Conservation (phyloP, 2,888 invertebrate species). For the Pilophorus perplexus region DNA sequence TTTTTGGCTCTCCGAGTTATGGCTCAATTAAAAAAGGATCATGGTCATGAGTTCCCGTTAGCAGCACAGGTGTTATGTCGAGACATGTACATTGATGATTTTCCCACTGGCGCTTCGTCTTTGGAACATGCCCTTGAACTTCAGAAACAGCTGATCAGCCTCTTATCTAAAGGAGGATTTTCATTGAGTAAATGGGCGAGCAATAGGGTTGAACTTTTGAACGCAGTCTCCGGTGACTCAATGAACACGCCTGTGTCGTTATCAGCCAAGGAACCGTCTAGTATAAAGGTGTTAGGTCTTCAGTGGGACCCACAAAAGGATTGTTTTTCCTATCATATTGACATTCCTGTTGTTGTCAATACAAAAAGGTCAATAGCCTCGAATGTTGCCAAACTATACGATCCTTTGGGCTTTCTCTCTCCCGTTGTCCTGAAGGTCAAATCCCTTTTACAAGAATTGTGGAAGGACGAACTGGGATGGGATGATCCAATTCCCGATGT, state of each 20-base stretch:
- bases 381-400: conserved; percentile 18
- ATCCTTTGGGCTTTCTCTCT: conserved; percentile 21
- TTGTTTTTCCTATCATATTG: conserved; percentile 17
- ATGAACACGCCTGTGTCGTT: background rate
- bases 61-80: conserved; percentile 37
- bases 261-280: background rate
- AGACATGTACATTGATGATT: conserved; percentile 39
- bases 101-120: conserved; percentile 25
- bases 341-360: background rate
- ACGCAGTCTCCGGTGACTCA: background rate
- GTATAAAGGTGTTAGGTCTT: conserved; percentile 33
- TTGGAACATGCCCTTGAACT: conserved; percentile 17
- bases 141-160: conserved; percentile 1
- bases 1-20: conserved; percentile 45
- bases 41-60: conserved; percentile 36
- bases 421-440: conserved; percentile 28
- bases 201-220: conserved; percentile 26
- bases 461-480: conserved; percentile 31
- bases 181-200: conserved; percentile 37
- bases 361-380: conserved; percentile 26
- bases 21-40: conserved; percentile 44
- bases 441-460: conserved; percentile 23
- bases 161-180: conserved; percentile 36
- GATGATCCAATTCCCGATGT: conserved; percentile 10
- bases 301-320: conserved; percentile 32